phyloP scores from a whole-genome alignment of 2,888 invertebrate species.

The Leptinotarsa rubiginosa region DNA sequence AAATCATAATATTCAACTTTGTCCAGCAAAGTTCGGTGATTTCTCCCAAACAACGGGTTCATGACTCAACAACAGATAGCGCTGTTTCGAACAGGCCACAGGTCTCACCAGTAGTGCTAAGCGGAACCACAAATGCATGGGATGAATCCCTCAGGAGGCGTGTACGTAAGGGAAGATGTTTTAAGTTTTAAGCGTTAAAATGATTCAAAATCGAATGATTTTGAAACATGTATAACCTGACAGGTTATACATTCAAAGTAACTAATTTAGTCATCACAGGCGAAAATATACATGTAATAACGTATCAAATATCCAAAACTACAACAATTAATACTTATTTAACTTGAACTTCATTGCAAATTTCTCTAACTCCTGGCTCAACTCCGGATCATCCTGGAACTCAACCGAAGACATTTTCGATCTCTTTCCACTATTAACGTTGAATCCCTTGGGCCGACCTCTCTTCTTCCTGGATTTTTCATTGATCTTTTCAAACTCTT shows the following conservation, averaged over 20 bases:
- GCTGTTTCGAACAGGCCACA: too few relatives aligned
- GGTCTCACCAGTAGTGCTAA: too few relatives aligned
- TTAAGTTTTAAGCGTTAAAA: too few relatives aligned
- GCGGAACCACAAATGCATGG: too few relatives aligned
- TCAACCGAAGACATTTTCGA: slow-evolving; percentile 46
- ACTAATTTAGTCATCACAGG: too few relatives aligned
- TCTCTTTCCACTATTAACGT: slow-evolving; percentile 34
- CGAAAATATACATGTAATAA: neutral
- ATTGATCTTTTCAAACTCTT: slow-evolving; percentile 38
- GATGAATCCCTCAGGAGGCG: too few relatives aligned
- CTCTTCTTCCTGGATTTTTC: slow-evolving; percentile 45
- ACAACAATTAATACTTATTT: slow-evolving; percentile 25
- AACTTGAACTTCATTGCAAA: slow-evolving; percentile 55
- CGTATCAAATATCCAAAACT: neutral
- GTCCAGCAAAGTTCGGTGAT: neutral
- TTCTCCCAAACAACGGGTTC: too few relatives aligned
- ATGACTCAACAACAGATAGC: too few relatives aligned
- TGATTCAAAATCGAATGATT: too few relatives aligned
- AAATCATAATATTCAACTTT: neutral
- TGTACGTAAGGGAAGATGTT: too few relatives aligned
- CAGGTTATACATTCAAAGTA: too few relatives aligned
- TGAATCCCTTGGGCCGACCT: slow-evolving; percentile 56
- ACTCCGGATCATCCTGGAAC: slow-evolving; percentile 64
- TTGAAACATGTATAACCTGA: too few relatives aligned
- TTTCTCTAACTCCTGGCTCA: slow-evolving; percentile 62